phyloP scores from a whole-genome alignment of 2,113 vertebrate genomes.

The Leuciscus idus region DNA sequence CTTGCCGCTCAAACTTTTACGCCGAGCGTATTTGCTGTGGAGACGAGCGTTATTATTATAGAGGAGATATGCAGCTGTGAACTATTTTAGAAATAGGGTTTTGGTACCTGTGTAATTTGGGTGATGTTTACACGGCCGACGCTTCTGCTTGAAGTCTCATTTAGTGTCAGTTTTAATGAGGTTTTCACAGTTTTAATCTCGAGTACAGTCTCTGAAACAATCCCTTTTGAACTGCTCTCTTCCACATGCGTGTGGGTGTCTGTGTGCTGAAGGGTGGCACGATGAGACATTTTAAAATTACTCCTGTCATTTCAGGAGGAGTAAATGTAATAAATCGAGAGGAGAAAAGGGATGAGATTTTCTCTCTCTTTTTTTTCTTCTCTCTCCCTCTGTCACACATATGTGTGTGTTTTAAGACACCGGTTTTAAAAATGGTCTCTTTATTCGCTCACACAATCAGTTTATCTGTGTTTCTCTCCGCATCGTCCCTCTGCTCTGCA shows the following conservation, averaged over 20 bases:
- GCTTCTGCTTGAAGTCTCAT: background rate
- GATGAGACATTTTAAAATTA: conserved; percentile 39
- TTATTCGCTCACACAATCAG: conserved; percentile 31
- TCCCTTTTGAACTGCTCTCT: conserved; percentile 35
- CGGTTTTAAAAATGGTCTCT: conserved; percentile 12
- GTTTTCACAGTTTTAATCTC: conserved; percentile 11
- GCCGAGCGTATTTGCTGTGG: background rate
- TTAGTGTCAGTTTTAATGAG: conserved; percentile 45
- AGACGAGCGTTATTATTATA: conserved; percentile 22
- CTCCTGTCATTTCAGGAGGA: conserved; percentile 32
- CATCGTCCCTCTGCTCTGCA: conserved; percentile 38
- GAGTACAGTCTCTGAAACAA: conserved; percentile 24
- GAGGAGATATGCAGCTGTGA: conserved; percentile 20
- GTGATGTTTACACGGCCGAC: conserved; percentile 41
- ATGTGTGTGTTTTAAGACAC: conserved; percentile 23
- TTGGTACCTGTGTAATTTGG: conserved; percentile 37
- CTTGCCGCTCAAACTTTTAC: background rate
- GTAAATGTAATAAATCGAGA: background rate
- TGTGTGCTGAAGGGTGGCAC: conserved; percentile 16
- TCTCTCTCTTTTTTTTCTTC: background rate
- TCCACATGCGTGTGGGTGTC: background rate
- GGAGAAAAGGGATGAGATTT: background rate
- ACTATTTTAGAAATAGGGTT: conserved; percentile 27
- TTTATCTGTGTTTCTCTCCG: conserved; percentile 34
- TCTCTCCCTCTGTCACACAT: background rate